Conservation (phyloP, 2,888 invertebrate genomes). For the Aphidoletes aphidimyza region DNA sequence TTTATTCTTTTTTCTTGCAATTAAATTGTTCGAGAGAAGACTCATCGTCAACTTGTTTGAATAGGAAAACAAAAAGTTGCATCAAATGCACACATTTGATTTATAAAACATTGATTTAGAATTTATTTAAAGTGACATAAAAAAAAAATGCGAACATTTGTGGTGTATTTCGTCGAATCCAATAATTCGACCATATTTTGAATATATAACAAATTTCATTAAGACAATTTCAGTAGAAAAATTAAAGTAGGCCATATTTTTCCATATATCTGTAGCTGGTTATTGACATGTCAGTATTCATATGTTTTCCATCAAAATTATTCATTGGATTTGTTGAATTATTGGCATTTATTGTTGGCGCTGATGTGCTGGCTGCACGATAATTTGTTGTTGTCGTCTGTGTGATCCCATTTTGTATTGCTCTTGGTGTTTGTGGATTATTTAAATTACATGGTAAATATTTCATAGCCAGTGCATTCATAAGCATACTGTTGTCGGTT, state of each 20-base stretch:
- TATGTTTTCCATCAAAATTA: background rate
- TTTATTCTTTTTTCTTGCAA: too few relatives aligned
- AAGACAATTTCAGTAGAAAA: background rate
- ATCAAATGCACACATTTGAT: too few relatives aligned
- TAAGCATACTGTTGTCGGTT: constrained; percentile 31
- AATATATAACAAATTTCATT: background rate
- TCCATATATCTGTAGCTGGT: constrained; percentile 44
- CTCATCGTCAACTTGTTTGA: too few relatives aligned
- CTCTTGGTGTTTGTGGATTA: background rate
- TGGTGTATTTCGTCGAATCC: too few relatives aligned
- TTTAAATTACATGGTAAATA: constrained; percentile 36
- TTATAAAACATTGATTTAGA: too few relatives aligned
- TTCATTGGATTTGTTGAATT: background rate
- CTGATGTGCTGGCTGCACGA: background rate
- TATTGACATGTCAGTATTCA: constrained; percentile 34
- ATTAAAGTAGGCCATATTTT: constrained; percentile 41
- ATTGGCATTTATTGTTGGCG: background rate
- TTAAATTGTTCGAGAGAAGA: too few relatives aligned
- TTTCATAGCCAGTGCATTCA: constrained; percentile 54
- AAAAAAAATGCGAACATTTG: too few relatives aligned
- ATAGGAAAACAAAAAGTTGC: too few relatives aligned
- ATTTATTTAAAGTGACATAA: too few relatives aligned
- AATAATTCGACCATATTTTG: too few relatives aligned
- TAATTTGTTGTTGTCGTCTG: background rate
- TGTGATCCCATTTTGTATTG: background rate